phyloP scores from a whole-genome alignment of 2,888 invertebrate genomes.

The Dasysyrphus tricinctus region DNA sequence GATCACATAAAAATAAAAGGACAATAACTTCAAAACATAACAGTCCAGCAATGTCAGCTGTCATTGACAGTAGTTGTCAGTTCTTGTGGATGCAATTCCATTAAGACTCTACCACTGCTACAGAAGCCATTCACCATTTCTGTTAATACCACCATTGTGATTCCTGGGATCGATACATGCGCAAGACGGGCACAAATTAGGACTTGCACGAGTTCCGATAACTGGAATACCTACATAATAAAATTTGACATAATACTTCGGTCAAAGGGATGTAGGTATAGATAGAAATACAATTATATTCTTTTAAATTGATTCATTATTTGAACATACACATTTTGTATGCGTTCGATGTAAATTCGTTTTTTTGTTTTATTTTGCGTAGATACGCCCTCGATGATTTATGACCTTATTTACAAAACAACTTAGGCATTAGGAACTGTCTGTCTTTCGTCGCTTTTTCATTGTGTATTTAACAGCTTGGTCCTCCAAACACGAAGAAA shows the following conservation, averaged over 20 bases:
- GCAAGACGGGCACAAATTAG: conserved; percentile 45
- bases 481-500: neutral
- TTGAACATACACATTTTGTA: conserved; percentile 21
- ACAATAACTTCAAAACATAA: conserved; percentile 41
- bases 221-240: conserved; percentile 34
- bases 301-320: conserved; percentile 60
- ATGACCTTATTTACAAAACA: conserved; percentile 15
- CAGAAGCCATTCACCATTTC: conserved; percentile 44
- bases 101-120: conserved; percentile 28
- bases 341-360: conserved; percentile 45
- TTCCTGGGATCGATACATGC: conserved; percentile 66
- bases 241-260: conserved; percentile 45
- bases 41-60: conserved; percentile 74
- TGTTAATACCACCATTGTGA: conserved; percentile 53
- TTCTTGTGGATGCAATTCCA: conserved; percentile 37
- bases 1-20: neutral
- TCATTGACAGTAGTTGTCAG: conserved; percentile 61
- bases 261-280: conserved; percentile 5
- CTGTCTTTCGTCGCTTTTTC: conserved; percentile 40
- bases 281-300: conserved; percentile 48
- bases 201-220: conserved; percentile 58
- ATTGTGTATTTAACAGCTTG: conserved; percentile 8
- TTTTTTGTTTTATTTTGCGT: conserved; percentile 23
- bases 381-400: neutral
- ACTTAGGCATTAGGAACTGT: conserved; percentile 47